phyloP scores from a whole-genome alignment of 2,888 invertebrate genomes.

The Lithophane leautieri region DNA sequence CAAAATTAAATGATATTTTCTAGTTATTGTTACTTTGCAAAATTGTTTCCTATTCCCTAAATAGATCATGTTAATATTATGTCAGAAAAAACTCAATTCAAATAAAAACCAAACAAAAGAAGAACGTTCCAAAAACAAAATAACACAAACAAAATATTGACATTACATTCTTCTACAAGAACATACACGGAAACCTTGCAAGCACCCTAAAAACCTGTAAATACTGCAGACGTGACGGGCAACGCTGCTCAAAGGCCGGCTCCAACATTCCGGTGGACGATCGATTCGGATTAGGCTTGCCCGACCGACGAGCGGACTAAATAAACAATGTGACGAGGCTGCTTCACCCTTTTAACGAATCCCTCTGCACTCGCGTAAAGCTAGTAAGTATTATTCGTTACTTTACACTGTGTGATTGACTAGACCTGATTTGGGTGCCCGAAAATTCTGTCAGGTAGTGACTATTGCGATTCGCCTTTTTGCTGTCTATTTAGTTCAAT shows the following conservation, averaged over 20 bases:
- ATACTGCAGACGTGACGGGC: slow-evolving; percentile 74
- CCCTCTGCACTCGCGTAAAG: slow-evolving; percentile 79
- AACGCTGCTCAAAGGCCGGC: slow-evolving; percentile 69
- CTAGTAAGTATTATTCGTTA: slow-evolving; percentile 80
- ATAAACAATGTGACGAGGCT: slow-evolving; percentile 89
- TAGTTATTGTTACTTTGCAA: background rate
- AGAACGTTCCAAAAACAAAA: slow-evolving; percentile 24
- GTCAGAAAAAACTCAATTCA: background rate
- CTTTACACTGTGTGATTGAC: slow-evolving; percentile 70
- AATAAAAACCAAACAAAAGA: background rate
- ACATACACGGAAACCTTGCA: slow-evolving; percentile 69
- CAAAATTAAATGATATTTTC: background rate
- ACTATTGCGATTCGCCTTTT: background rate
- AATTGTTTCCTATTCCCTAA: background rate
- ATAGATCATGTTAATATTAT: background rate
- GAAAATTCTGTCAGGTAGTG: slow-evolving; percentile 13
- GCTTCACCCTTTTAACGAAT: slow-evolving; percentile 88
- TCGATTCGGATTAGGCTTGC: slow-evolving; percentile 85
- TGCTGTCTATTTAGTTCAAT: background rate
- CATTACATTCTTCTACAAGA: slow-evolving; percentile 61
- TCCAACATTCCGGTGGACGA: slow-evolving; percentile 78
- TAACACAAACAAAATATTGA: slow-evolving; percentile 58
- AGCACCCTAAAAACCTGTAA: slow-evolving; percentile 74
- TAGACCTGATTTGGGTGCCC: slow-evolving; percentile 41
- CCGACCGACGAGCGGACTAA: slow-evolving; percentile 84